Evolutionary conservation across 2,113 vertebrate genomes (phyloP).

Genomic region (Pterocles burchelli): DNA sequence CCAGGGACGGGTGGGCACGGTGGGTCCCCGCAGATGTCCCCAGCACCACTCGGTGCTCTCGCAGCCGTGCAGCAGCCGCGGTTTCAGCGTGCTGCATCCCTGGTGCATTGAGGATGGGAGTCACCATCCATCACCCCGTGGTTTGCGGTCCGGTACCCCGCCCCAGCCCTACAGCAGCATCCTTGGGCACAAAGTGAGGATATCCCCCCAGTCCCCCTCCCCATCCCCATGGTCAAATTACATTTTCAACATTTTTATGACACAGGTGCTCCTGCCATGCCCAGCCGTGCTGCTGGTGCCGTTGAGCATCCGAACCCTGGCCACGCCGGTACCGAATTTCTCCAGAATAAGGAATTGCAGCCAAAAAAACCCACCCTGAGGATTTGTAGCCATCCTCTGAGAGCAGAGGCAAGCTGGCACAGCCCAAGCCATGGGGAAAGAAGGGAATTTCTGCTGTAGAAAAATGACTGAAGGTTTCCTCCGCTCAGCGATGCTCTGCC

Average conservation of each 20-base stretch:
- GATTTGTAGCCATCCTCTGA: neutral
- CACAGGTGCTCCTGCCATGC: accelerated
- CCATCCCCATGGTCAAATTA: neutral
- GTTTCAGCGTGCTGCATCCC: neutral
- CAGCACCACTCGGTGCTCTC: neutral
- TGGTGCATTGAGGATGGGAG: neutral
- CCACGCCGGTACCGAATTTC: neutral
- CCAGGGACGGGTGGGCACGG: neutral
- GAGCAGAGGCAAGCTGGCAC: neutral
- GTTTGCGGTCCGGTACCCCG: neutral
- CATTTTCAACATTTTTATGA: neutral
- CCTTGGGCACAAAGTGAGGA: neutral
- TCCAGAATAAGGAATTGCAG: neutral
- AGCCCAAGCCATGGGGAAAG: neutral
- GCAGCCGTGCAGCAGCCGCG: neutral
- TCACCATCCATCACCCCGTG: accelerated
- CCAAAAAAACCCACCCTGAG: neutral
- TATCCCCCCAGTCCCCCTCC: accelerated
- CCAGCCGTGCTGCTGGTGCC: accelerated
- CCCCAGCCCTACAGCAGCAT: neutral
- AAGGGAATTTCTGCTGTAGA: neutral
- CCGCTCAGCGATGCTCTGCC: neutral
- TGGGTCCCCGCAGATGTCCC: neutral
- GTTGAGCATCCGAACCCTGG: neutral
- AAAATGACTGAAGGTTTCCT: neutral